Evolutionary conservation across 2,113 vertebrate species (phyloP).

Genomic region (Sturnira hondurensis): DNA sequence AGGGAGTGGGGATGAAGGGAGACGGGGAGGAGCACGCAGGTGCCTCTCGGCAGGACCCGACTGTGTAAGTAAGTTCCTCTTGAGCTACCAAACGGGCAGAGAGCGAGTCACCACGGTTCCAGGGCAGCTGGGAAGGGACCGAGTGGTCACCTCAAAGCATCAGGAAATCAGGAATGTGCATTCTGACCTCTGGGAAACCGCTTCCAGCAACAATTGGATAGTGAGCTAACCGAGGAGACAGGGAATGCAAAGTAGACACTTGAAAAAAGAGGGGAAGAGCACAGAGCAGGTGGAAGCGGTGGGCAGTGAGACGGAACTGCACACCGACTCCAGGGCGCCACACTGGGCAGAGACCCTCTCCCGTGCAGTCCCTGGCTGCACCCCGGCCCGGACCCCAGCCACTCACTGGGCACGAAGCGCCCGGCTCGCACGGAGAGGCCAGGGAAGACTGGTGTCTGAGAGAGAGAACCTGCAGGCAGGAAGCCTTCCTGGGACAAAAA

Average conservation of each 20-base stretch:
- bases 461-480: neutral
- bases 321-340: too few relatives aligned
- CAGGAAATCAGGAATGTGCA: neutral
- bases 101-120: rapidly evolving
- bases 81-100: too few relatives aligned
- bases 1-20: neutral
- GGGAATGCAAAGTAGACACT: neutral
- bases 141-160: rapidly evolving
- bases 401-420: too few relatives aligned
- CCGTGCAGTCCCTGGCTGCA: neutral
- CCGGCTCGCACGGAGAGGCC: too few relatives aligned
- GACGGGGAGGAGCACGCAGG: rapidly evolving
- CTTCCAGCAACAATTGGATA: neutral
- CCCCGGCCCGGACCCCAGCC: neutral
- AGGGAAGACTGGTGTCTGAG: neutral
- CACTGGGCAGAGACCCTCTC: neutral
- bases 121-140: neutral
- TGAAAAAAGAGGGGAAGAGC: neutral
- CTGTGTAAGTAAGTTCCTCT: rapidly evolving
- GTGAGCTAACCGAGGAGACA: neutral
- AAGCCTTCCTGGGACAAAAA: neutral
- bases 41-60: rapidly evolving
- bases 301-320: neutral
- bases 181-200: neutral
- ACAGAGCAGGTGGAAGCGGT: neutral